These are phyloP conservation scores for Cisticola juncidis DNA, from an alignment of 2,113 vertebrate species.

Conservation along the genomic window DNA sequence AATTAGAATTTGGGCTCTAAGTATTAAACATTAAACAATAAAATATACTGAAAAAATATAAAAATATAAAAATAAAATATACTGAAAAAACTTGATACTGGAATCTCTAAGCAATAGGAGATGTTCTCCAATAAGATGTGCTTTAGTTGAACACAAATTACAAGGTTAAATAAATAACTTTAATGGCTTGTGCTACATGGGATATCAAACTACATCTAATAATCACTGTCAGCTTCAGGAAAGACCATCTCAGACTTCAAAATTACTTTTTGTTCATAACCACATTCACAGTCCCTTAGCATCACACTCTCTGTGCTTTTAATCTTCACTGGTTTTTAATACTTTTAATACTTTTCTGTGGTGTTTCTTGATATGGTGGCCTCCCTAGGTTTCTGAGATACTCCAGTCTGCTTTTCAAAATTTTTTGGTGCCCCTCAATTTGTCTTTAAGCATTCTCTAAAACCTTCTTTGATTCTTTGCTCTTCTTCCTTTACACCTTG, in stretches of 20 bases:
- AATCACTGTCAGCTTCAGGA: neutral
- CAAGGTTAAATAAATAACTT: neutral
- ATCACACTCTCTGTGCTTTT: neutral
- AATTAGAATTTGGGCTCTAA: neutral
- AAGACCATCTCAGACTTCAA: neutral
- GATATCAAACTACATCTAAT: neutral
- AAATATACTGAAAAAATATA: no score
- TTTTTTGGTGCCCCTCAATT: neutral
- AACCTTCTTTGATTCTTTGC: neutral
- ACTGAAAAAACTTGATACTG: neutral
- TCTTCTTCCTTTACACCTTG: neutral
- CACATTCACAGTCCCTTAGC: neutral
- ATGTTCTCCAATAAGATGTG: neutral
- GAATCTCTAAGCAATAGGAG: neutral
- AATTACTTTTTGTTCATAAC: neutral
- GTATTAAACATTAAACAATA: neutral
- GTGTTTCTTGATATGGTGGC: accelerated
- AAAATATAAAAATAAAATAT: no score
- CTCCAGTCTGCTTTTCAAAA: neutral
- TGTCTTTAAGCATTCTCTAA: neutral
- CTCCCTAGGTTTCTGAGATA: neutral
- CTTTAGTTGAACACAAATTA: neutral
- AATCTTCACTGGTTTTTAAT: neutral
- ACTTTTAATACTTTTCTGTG: neutral
- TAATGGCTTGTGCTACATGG: neutral